phyloP scores from a whole-genome alignment of 2,113 vertebrate species.

The Lonchura striata region DNA sequence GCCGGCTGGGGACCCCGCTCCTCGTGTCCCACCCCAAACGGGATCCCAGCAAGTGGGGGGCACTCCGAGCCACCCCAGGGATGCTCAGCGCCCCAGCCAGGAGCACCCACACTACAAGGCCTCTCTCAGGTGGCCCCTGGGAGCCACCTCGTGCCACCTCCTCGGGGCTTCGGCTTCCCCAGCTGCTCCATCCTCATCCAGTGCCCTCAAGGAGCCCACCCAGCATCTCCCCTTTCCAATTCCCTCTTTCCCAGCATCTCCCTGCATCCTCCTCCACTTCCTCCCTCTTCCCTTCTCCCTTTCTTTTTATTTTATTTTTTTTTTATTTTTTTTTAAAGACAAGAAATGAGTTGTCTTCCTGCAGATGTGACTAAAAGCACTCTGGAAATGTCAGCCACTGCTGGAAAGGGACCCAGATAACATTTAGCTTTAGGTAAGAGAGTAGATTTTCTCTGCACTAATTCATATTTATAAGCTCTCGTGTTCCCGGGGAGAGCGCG shows the following conservation, averaged over 20 bases:
- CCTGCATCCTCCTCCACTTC: not conserved
- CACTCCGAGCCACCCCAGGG: accelerated
- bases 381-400: conserved; percentile 73
- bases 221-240: not conserved
- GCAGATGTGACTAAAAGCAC: conserved; percentile 64
- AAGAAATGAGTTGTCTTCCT: conserved; percentile 66
- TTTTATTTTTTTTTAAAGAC: not conserved
- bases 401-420: conserved; percentile 70
- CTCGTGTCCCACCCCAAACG: not conserved
- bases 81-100: accelerated
- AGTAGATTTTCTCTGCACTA: conserved; percentile 69
- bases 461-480: conserved; percentile 76
- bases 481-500: conserved; percentile 56
- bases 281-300: not conserved
- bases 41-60: accelerated
- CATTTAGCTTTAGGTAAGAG: conserved; percentile 75
- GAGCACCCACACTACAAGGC: accelerated
- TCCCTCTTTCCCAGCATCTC: not conserved
- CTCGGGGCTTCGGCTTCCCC: accelerated
- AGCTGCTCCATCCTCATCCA: accelerated
- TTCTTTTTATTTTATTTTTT: not conserved
- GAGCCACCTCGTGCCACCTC: not conserved
- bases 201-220: accelerated
- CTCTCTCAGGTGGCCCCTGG: not conserved
- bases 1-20: accelerated